Percentiles rank a stretch among this genome's conserved stretches.
These are phyloP conservation scores for Apis laboriosa DNA, from an alignment of 1,140 invertebrate species.

Conservation along the genomic window DNA sequence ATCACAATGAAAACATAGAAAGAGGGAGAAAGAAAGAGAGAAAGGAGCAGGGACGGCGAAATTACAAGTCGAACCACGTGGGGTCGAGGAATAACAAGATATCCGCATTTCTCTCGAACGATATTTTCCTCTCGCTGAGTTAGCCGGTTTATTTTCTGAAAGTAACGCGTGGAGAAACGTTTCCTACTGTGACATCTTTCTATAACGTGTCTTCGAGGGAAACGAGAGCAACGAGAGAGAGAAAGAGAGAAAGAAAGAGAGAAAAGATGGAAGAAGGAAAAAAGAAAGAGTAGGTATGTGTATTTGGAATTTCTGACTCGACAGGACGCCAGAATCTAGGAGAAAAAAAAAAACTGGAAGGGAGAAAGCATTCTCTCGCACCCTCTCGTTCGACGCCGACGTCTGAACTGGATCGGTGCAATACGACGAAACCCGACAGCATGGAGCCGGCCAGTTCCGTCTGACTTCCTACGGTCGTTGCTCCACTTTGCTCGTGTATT, in stretches of 20 bases:
- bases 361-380: constrained; percentile 12
- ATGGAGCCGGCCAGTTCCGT: constrained; percentile 72
- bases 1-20: constrained; percentile 8
- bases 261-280: not conserved
- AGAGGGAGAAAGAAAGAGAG: no score
- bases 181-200: not conserved
- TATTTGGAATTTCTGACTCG: constrained; percentile 7
- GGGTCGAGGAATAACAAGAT: constrained; percentile 16
- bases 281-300: not conserved
- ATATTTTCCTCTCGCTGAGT: constrained; percentile 41
- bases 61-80: not conserved
- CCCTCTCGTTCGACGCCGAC: not conserved
- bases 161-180: not conserved
- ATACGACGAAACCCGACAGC: constrained; percentile 73
- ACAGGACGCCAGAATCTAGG: constrained; percentile 38
- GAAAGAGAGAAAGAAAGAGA: not conserved
- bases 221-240: constrained; percentile 12
- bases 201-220: constrained; percentile 16
- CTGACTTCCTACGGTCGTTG: constrained; percentile 71
- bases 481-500: constrained; percentile 69
- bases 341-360: constrained; percentile 29
- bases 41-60: not conserved
- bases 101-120: not conserved
- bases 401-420: constrained; percentile 71
- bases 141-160: constrained; percentile 19